These are phyloP conservation scores for Rattus norvegicus DNA, from an alignment of 2,113 vertebrate genomes.

Conservation along the genomic window DNA sequence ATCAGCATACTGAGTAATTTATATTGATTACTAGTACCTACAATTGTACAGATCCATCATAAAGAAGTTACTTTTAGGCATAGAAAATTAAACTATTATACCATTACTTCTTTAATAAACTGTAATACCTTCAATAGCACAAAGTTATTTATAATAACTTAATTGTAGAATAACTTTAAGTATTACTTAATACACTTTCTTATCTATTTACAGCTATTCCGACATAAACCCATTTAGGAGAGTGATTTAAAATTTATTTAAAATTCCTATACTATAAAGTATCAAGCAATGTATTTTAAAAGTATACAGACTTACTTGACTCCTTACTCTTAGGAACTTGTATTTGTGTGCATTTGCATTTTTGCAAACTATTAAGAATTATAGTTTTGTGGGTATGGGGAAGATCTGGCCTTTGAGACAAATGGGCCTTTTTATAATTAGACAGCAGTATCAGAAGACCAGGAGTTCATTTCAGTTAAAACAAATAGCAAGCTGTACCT, in stretches of 20 bases:
- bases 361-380: too few species aligned
- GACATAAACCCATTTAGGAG: not conserved
- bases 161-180: constrained; percentile 19
- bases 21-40: not conserved
- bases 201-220: not conserved
- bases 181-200: not conserved
- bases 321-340: not conserved
- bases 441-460: too few species aligned
- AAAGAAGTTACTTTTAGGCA: constrained; percentile 15
- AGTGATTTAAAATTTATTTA: not conserved
- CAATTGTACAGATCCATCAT: not conserved
- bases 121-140: not conserved
- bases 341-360: too few species aligned
- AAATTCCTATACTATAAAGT: not conserved
- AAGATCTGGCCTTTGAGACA: too few species aligned
- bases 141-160: constrained; percentile 51
- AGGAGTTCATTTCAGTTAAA: too few species aligned
- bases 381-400: too few species aligned
- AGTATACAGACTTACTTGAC: not conserved
- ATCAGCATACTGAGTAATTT: not conserved
- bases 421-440: too few species aligned
- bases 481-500: too few species aligned
- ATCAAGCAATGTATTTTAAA: not conserved
- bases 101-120: constrained; percentile 21
- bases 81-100: not conserved